phyloP scores from a whole-genome alignment of 2,797 vertebrate genomes.

The Coilia nasus region DNA sequence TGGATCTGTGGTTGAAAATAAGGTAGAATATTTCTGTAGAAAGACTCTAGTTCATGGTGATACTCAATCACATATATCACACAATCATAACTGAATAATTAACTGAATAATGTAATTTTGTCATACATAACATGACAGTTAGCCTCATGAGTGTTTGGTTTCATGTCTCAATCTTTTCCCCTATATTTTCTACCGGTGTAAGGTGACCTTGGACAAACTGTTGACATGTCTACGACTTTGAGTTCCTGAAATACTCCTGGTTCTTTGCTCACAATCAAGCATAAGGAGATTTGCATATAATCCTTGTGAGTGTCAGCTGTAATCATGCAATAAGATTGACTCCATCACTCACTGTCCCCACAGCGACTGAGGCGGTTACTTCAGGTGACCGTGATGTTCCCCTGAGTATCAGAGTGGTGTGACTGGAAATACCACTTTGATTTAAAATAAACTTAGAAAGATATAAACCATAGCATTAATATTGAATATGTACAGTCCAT shows the following conservation, averaged over 20 bases:
- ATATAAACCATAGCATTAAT: too few species aligned
- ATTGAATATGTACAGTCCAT: too few species aligned
- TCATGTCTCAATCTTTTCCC: background rate
- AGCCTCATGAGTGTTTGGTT: background rate
- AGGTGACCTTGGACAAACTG: conserved; percentile 60
- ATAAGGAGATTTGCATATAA: conserved; percentile 72
- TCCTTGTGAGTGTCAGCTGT: conserved; percentile 68
- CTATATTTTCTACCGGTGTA: conserved; percentile 14
- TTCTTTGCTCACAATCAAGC: conserved; percentile 10
- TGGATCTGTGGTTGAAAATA: background rate
- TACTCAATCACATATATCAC: too few species aligned
- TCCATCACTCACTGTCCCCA: conserved; percentile 58
- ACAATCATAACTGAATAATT: background rate
- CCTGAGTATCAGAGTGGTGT: background rate
- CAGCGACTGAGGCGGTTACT: background rate
- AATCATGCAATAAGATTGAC: conserved; percentile 73
- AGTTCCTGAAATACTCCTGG: conserved; percentile 12
- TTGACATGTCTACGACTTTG: conserved; percentile 49
- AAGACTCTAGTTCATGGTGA: background rate
- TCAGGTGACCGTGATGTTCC: background rate
- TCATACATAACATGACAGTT: background rate
- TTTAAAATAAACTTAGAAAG: too few species aligned
- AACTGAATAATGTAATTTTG: background rate
- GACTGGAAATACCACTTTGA: background rate
- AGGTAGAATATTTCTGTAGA: background rate